Evolutionary conservation across 2,888 invertebrate species (phyloP).

Genomic region (Dasysyrphus albostriatus): DNA sequence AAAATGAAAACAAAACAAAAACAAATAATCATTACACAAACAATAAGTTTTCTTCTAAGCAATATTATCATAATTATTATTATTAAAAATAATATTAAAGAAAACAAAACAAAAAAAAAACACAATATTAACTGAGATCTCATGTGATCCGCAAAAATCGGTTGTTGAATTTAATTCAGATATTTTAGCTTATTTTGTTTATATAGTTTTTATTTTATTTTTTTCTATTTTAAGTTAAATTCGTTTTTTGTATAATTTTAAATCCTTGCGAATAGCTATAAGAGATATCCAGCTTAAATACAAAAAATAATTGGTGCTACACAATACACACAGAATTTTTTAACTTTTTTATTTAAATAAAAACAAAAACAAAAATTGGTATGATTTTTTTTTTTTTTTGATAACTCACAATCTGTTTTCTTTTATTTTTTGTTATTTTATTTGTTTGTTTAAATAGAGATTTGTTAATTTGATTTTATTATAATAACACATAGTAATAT

Average conservation of each 20-base stretch:
- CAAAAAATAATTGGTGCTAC: conserved; percentile 76
- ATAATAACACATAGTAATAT: conserved; percentile 8
- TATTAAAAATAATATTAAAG: conserved; percentile 40
- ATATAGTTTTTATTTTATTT: conserved; percentile 43
- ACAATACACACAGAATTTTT: conserved; percentile 69
- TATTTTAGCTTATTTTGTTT: conserved; percentile 77
- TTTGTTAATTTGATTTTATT: conserved; percentile 18
- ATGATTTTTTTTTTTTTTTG: conserved; percentile 5
- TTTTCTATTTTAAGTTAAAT: conserved; percentile 41
- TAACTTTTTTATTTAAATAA: neutral
- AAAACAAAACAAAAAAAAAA: conserved; percentile 42
- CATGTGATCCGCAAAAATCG: conserved; percentile 76
- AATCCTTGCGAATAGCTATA: conserved; percentile 70
- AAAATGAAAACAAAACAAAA: conserved; percentile 39
- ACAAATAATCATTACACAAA: conserved; percentile 64
- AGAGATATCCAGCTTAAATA: conserved; percentile 60
- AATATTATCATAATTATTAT: conserved; percentile 68
- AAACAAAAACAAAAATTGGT: conserved; percentile 8
- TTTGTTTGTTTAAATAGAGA: conserved; percentile 65
- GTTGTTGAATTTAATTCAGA: conserved; percentile 78
- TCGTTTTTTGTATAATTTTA: conserved; percentile 31
- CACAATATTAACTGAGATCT: conserved; percentile 74
- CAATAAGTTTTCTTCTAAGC: conserved; percentile 71
- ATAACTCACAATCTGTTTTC: conserved; percentile 32
- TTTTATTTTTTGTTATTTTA: conserved; percentile 68